Evolutionary conservation across 2,113 vertebrate species (phyloP).

Genomic region (Porphyrio hochstetteri): DNA sequence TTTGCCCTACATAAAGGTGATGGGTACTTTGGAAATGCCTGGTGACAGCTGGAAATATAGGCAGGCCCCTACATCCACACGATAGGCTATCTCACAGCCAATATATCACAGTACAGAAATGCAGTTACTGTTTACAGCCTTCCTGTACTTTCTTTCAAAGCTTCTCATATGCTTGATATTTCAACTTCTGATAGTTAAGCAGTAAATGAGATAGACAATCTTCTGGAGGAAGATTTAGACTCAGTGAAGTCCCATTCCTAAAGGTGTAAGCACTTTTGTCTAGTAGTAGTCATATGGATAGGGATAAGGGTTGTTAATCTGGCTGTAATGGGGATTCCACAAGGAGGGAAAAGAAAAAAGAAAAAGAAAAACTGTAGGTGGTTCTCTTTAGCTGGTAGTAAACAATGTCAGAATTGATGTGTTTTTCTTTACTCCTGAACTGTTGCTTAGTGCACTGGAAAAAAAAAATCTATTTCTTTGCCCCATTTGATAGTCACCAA

Average conservation of each 20-base stretch:
- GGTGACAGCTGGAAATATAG: neutral
- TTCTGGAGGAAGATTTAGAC: conserved; percentile 53
- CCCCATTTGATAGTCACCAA: conserved; percentile 29
- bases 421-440: conserved; percentile 29
- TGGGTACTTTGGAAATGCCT: neutral
- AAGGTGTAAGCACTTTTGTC: conserved; percentile 49
- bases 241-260: conserved; percentile 19
- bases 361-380: neutral
- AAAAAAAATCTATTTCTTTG: conserved; percentile 59
- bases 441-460: conserved; percentile 22
- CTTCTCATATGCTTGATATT: conserved; percentile 28
- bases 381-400: conserved; percentile 42
- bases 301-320: conserved; percentile 44
- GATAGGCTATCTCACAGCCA: neutral
- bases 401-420: conserved; percentile 25
- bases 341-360: neutral
- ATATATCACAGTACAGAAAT: conserved; percentile 17
- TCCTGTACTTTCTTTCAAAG: conserved; percentile 52
- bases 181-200: conserved; percentile 42
- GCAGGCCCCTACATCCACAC: neutral
- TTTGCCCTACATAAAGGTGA: neutral
- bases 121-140: conserved; percentile 28
- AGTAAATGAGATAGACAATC: conserved; percentile 51
- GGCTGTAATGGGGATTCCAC: conserved; percentile 14
- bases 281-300: conserved; percentile 14